Evolutionary conservation across 2,888 invertebrate genomes (phyloP).

Genomic region (Stenolophus ochropezus): DNA sequence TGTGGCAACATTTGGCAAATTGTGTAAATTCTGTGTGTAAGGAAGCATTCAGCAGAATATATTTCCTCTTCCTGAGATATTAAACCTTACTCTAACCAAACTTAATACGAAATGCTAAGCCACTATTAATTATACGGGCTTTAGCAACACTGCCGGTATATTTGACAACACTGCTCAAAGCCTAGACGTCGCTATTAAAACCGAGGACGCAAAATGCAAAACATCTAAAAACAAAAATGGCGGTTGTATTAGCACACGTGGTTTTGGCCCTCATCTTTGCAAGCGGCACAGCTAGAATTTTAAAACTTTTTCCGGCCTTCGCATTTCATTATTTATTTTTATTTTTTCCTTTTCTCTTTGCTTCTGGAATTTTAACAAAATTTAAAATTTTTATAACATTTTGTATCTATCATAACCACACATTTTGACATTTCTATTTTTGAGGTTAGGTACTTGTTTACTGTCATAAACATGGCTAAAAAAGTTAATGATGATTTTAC

Average conservation of each 20-base stretch:
- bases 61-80: conserved; percentile 35
- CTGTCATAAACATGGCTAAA: no score
- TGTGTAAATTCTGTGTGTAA: neutral
- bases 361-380: neutral
- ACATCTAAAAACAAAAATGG: conserved; percentile 59
- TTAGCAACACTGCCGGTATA: conserved; percentile 36
- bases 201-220: conserved; percentile 56
- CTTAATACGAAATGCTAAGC: conserved; percentile 54
- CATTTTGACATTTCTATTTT: neutral
- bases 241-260: conserved; percentile 57
- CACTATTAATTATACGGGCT: conserved; percentile 53
- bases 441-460: no score
- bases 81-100: conserved; percentile 37
- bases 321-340: neutral
- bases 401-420: neutral
- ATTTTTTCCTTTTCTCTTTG: neutral
- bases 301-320: neutral
- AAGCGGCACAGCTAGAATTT: conserved; percentile 40
- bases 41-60: conserved; percentile 31
- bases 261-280: conserved; percentile 1
- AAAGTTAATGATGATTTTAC: no score
- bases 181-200: conserved; percentile 51
- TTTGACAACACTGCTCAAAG: conserved; percentile 50
- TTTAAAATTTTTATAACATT: neutral
- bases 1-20: conserved; percentile 1